Conservation (phyloP, 2,888 invertebrate genomes). For the Acanthococcus lagerstroemiae region DNA sequence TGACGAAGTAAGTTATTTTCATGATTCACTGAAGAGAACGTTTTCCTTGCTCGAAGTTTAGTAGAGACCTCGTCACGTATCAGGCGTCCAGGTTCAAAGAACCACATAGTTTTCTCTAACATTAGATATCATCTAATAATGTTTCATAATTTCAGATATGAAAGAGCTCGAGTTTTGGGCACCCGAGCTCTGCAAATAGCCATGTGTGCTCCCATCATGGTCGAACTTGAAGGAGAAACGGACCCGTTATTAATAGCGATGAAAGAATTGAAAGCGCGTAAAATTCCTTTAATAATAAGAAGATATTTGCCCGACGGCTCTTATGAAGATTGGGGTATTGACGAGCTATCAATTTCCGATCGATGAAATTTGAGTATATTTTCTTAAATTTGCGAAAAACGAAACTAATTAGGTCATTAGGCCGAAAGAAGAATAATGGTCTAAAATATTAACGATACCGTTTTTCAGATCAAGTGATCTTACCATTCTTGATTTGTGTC, state of each 20-base stretch:
- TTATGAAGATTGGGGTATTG: constrained; percentile 98
- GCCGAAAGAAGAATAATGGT: no score
- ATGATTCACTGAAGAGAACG: constrained; percentile 40
- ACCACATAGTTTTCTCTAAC: no score
- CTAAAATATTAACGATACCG: no score
- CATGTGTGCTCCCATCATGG: constrained; percentile 99
- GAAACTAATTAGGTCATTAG: no score
- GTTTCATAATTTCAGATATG: constrained; percentile 49
- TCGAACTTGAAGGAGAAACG: constrained; percentile 96
- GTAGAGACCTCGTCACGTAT: no score
- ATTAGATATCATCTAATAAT: not conserved
- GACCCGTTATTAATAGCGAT: constrained; percentile 97
- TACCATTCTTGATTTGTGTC: no score
- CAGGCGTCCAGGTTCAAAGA: no score
- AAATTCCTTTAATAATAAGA: constrained; percentile 92
- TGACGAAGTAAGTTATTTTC: constrained; percentile 71
- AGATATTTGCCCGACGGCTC: constrained; percentile 96
- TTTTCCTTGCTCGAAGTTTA: not conserved
- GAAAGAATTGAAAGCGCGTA: constrained; percentile 95
- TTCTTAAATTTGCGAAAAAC: no score
- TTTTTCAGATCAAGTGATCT: no score
- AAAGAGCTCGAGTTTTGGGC: constrained; percentile 81
- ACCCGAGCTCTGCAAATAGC: constrained; percentile 97
- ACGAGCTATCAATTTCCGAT: constrained; percentile 92
- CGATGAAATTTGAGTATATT: no score